Conservation (phyloP, 1,140 invertebrate species). For the Notospermus geniculatus region DNA sequence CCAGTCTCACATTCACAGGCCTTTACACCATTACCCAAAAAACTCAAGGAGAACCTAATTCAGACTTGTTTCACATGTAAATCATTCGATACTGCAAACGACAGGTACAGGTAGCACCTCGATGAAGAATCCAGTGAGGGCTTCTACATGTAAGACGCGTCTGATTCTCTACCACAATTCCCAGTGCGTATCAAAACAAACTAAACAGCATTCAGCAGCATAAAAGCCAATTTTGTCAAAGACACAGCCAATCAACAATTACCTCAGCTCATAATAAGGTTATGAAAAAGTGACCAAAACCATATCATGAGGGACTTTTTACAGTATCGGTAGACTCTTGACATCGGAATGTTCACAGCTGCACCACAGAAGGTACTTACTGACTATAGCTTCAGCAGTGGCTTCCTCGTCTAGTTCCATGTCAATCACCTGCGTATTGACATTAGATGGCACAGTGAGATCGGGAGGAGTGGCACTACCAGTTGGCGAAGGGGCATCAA, state of each 20-base stretch:
- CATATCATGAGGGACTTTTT: neutral
- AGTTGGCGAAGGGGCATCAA: slow-evolving; percentile 71
- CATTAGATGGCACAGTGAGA: slow-evolving; percentile 11
- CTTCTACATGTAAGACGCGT: too few species aligned
- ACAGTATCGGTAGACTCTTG: neutral
- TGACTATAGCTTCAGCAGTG: slow-evolving; percentile 17
- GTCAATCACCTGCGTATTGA: slow-evolving; percentile 35
- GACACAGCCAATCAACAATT: neutral
- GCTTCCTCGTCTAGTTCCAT: slow-evolving; percentile 38
- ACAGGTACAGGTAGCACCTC: too few species aligned
- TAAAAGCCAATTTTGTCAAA: neutral
- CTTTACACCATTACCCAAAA: too few species aligned
- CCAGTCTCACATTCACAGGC: too few species aligned
- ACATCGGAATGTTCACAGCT: slow-evolving; percentile 10
- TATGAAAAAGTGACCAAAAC: neutral
- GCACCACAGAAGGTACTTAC: neutral
- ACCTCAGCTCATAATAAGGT: neutral
- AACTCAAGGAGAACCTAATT: too few species aligned
- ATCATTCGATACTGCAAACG: too few species aligned
- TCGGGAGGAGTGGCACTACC: slow-evolving; percentile 41
- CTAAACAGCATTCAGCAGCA: too few species aligned
- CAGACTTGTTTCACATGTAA: too few species aligned
- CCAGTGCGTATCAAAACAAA: too few species aligned
- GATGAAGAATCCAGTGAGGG: too few species aligned
- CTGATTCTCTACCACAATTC: too few species aligned